phyloP scores from a whole-genome alignment of 2,888 invertebrate genomes.

The Masnerella sp. region DNA sequence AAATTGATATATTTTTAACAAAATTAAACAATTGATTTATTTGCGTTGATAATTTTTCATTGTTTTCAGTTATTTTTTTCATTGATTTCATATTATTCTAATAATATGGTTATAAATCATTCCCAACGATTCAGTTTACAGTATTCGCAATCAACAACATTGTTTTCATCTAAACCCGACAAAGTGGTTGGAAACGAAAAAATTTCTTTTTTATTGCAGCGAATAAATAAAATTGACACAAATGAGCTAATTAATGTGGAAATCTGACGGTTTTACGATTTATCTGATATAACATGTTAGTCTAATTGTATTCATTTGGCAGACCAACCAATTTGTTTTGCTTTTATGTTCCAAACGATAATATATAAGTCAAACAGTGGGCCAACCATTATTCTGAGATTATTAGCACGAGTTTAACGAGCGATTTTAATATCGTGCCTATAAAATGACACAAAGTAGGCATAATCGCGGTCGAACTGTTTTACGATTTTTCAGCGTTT shows the following conservation, averaged over 20 bases:
- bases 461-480: constrained; percentile 22
- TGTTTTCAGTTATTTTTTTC: too few relatives aligned
- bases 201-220: constrained; percentile 10
- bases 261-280: constrained; percentile 5
- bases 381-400: constrained; percentile 14
- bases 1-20: too few relatives aligned
- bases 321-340: constrained; percentile 42
- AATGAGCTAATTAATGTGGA: constrained; percentile 14
- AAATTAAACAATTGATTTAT: too few relatives aligned
- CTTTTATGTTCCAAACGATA: constrained; percentile 19
- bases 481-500: constrained; percentile 39
- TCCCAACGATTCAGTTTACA: too few relatives aligned
- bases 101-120: too few relatives aligned
- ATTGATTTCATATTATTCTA: too few relatives aligned
- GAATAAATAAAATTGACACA: constrained; percentile 1
- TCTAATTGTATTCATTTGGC: constrained; percentile 11
- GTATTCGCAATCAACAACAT: too few relatives aligned
- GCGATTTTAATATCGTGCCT: constrained; percentile 23
- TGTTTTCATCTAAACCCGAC: too few relatives aligned
- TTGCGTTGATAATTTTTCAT: too few relatives aligned
- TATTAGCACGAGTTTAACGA: constrained; percentile 40
- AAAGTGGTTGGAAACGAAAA: background rate
- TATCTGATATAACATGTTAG: constrained; percentile 8
- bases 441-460: constrained; percentile 44
- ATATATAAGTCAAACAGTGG: constrained; percentile 10